A percentile compares a stretch with the other conserved stretches of the same genome.
These are phyloP conservation scores for Brachypteracias leptosomus DNA, from an alignment of 2,113 vertebrate genomes.

Conservation along the genomic window DNA sequence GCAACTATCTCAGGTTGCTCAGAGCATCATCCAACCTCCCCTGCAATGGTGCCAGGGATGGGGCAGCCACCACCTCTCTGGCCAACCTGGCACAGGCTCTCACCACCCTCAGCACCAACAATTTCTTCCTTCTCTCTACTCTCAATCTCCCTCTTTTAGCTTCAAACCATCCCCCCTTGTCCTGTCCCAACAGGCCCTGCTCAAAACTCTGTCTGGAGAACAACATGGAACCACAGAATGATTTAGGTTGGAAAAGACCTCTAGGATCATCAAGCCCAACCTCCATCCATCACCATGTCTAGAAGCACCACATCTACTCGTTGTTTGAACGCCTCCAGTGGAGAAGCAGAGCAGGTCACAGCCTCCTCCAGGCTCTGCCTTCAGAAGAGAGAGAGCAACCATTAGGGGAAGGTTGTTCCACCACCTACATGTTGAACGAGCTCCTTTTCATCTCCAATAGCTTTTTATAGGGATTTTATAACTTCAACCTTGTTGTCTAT, in stretches of 20 bases:
- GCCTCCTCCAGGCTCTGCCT: not conserved
- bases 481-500: not conserved
- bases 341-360: not conserved
- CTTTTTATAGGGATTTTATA: not conserved
- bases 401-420: rapidly evolving
- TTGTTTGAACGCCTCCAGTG: too few species aligned
- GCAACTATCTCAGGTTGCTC: not conserved
- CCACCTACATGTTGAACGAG: rapidly evolving
- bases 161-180: not conserved
- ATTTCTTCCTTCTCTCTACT: too few species aligned
- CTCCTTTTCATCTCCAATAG: not conserved
- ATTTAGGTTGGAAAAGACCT: too few species aligned
- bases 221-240: too few species aligned
- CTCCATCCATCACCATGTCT: too few species aligned
- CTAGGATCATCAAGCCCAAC: too few species aligned
- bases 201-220: too few species aligned
- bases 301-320: too few species aligned
- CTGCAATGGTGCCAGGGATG: not conserved
- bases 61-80: not conserved
- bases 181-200: too few species aligned
- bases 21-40: not conserved
- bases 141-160: not conserved
- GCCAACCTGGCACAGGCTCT: not conserved
- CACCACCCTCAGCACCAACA: not conserved
- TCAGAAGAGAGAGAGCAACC: not conserved